These are phyloP conservation scores for Coenonympha glycerion DNA, from an alignment of 2,888 invertebrate genomes.

Conservation along the genomic window DNA sequence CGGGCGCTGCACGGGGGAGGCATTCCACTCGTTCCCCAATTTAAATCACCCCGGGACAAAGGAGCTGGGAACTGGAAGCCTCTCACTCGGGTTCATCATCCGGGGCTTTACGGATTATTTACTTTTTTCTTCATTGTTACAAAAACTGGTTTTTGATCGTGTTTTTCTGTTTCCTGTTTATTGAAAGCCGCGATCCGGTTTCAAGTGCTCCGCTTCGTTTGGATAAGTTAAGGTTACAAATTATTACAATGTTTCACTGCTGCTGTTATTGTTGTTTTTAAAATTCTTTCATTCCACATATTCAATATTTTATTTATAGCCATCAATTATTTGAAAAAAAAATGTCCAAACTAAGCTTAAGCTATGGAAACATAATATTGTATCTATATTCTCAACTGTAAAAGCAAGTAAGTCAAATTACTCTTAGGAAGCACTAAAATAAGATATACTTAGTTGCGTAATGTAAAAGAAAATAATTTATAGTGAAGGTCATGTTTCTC, in stretches of 20 bases:
- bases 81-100: constrained; percentile 11
- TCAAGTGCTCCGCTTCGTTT: not conserved
- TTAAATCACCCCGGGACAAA: constrained; percentile 21
- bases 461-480: too few relatives aligned
- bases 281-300: too few relatives aligned
- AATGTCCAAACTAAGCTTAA: too few relatives aligned
- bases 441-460: too few relatives aligned
- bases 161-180: not conserved
- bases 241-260: not conserved
- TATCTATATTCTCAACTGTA: too few relatives aligned
- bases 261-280: too few relatives aligned
- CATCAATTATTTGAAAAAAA: too few relatives aligned
- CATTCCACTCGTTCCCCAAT: constrained; percentile 24
- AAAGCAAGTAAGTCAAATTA: too few relatives aligned
- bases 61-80: constrained; percentile 10
- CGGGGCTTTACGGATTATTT: constrained; percentile 13
- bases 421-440: too few relatives aligned
- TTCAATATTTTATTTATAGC: too few relatives aligned
- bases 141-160: not conserved
- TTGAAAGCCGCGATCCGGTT: not conserved
- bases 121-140: constrained; percentile 6
- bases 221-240: not conserved
- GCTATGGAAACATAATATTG: too few relatives aligned
- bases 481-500: too few relatives aligned
- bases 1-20: not conserved